phyloP scores from a whole-genome alignment of 1,140 invertebrate genomes.

The Calliopsis andreniformis region DNA sequence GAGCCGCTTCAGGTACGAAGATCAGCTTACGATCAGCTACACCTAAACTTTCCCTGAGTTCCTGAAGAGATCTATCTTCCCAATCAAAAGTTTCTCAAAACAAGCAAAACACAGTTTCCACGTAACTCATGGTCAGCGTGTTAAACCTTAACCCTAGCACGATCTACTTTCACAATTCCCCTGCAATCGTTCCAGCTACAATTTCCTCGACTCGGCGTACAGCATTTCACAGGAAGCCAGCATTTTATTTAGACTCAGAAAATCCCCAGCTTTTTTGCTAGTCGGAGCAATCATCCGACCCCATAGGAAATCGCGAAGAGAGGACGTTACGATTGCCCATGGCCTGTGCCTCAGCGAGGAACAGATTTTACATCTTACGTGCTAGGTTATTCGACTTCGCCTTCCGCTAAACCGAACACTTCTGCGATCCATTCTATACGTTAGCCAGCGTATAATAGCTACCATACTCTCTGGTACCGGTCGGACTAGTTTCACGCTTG shows the following conservation, averaged over 20 bases:
- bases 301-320: conserved; percentile 17
- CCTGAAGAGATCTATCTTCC: too few relatives aligned
- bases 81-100: too few relatives aligned
- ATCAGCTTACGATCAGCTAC: too few relatives aligned
- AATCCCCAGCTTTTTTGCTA: background rate
- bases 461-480: conserved; percentile 65
- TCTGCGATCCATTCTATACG: conserved; percentile 54
- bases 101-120: too few relatives aligned
- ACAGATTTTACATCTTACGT: conserved; percentile 49
- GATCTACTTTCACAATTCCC: too few relatives aligned
- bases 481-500: conserved; percentile 73
- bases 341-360: conserved; percentile 13
- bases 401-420: conserved; percentile 60
- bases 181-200: too few relatives aligned
- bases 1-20: too few relatives aligned
- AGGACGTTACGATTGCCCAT: background rate
- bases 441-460: conserved; percentile 50
- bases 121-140: too few relatives aligned
- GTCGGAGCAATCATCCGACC: conserved; percentile 22
- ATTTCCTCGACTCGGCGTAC: background rate
- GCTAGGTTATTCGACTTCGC: conserved; percentile 43
- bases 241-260: conserved; percentile 34
- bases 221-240: conserved; percentile 9
- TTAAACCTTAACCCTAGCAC: too few relatives aligned
- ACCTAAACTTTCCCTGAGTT: too few relatives aligned